These are phyloP conservation scores for Hemithea aestivaria DNA, from an alignment of 2,888 invertebrate genomes.

Conservation along the genomic window DNA sequence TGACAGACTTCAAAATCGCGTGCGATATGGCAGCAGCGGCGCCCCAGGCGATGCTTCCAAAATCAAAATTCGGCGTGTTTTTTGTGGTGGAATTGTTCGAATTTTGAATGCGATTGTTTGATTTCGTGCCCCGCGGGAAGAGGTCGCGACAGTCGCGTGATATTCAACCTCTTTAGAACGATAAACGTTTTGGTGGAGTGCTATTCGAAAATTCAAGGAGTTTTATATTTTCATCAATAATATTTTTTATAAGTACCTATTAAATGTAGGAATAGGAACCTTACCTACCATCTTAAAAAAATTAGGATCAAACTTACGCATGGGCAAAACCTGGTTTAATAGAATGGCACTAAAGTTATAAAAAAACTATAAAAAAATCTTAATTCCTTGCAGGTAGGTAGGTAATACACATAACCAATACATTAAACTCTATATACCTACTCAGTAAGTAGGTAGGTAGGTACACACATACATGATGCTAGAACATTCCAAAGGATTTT, in stretches of 20 bases:
- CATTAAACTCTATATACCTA: no score
- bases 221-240: constrained; percentile 17
- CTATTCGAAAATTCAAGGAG: constrained; percentile 24
- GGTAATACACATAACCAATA: no score
- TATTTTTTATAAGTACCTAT: no score
- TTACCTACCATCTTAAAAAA: no score
- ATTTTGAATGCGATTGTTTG: constrained; percentile 28
- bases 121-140: constrained; percentile 36
- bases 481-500: constrained; percentile 4
- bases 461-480: no score
- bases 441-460: no score
- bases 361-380: no score
- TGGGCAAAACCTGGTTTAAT: no score
- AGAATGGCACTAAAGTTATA: no score
- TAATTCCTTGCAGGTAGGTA: no score
- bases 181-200: constrained; percentile 33
- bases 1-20: constrained; percentile 45
- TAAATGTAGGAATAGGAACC: no score
- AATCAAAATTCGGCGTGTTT: constrained; percentile 39
- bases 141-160: constrained; percentile 44
- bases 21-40: constrained; percentile 58
- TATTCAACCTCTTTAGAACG: constrained; percentile 37
- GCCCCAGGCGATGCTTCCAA: constrained; percentile 57
- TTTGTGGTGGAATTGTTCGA: constrained; percentile 13
- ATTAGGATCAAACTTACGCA: no score